Conservation (phyloP, 1,140 invertebrate genomes). For the Nebria ingens region DNA sequence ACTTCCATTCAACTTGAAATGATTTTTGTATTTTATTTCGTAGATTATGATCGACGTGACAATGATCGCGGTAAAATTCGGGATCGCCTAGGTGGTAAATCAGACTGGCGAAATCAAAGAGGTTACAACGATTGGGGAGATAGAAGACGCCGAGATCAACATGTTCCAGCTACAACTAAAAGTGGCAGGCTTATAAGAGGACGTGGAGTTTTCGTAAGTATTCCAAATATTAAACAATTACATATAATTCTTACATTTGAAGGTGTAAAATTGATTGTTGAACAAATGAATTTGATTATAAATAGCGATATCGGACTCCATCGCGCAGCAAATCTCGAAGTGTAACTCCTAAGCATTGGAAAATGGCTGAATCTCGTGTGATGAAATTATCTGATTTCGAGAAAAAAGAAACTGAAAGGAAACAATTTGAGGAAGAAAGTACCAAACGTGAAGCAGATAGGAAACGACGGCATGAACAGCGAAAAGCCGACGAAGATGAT, state of each 20-base stretch:
- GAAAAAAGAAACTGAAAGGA: slow-evolving; percentile 52
- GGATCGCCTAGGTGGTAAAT: neutral
- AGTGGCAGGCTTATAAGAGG: slow-evolving; percentile 82
- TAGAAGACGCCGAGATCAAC: slow-evolving; percentile 27
- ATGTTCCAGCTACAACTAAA: slow-evolving; percentile 45
- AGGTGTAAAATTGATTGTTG: slow-evolving; percentile 2
- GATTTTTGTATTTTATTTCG: neutral
- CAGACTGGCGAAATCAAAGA: slow-evolving; percentile 17
- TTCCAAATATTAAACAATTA: too few species aligned
- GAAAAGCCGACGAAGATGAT: slow-evolving; percentile 28
- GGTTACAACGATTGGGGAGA: slow-evolving; percentile 16
- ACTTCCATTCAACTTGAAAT: too few species aligned
- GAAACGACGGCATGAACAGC: slow-evolving; percentile 43
- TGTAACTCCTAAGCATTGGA: slow-evolving; percentile 82
- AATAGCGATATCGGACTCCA: slow-evolving; percentile 79
- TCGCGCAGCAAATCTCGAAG: slow-evolving; percentile 66
- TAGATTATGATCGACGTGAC: neutral
- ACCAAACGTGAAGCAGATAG: slow-evolving; percentile 46
- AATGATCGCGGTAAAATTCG: neutral
- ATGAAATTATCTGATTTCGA: slow-evolving; percentile 74
- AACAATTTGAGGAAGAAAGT: slow-evolving; percentile 49
- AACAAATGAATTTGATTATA: too few species aligned
- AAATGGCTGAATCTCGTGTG: slow-evolving; percentile 69
- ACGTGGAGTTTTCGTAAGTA: slow-evolving; percentile 75
- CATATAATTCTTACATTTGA: too few species aligned